phyloP scores from a whole-genome alignment of 2,888 invertebrate genomes.

The Tolmerus cingulatus region DNA sequence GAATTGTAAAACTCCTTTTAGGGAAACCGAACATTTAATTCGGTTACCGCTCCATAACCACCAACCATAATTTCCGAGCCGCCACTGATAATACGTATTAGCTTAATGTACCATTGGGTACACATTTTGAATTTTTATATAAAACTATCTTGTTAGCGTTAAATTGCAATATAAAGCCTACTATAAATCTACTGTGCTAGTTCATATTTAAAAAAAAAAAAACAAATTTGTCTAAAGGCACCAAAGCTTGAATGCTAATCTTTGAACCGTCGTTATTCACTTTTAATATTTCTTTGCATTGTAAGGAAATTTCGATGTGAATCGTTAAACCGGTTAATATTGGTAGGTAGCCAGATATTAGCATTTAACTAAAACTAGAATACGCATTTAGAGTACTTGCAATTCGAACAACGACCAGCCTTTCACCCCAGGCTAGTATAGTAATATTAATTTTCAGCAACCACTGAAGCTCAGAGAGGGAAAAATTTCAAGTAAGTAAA shows the following conservation, averaged over 20 bases:
- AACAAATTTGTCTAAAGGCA: background rate
- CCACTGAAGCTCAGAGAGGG: background rate
- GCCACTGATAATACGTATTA: too few species aligned
- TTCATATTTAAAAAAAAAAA: background rate
- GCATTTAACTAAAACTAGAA: background rate
- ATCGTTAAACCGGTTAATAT: background rate
- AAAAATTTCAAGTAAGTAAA: background rate
- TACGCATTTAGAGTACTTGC: background rate
- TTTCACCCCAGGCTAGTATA: background rate
- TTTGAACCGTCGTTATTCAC: background rate
- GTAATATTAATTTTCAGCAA: background rate
- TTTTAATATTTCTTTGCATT: background rate
- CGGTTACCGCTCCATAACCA: too few species aligned
- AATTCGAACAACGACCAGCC: background rate
- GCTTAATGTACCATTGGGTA: too few species aligned
- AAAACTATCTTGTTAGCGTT: too few species aligned
- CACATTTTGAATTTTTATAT: too few species aligned
- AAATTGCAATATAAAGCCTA: too few species aligned
- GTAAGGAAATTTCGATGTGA: background rate
- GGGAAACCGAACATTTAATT: too few species aligned
- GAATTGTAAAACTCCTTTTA: too few species aligned
- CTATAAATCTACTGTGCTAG: too few species aligned
- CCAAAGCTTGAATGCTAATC: background rate
- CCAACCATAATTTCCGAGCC: too few species aligned
- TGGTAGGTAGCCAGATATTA: background rate